These are phyloP conservation scores for Hepsetus odoe DNA, from an alignment of 2,113 vertebrate species.

Conservation along the genomic window DNA sequence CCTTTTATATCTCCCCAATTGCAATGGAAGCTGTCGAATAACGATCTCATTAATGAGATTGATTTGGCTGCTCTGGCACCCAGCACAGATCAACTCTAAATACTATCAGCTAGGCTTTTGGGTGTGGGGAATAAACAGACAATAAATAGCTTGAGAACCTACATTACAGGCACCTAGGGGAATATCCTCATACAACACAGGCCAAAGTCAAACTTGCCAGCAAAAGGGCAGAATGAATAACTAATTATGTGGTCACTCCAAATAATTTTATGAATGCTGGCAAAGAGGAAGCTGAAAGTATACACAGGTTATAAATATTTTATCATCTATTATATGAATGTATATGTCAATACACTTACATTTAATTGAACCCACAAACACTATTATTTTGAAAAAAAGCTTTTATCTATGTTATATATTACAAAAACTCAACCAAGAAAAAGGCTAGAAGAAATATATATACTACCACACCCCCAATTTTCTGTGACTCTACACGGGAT, in stretches of 20 bases:
- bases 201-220: constrained; percentile 9
- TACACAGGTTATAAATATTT: no score
- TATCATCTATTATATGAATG: no score
- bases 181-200: background rate
- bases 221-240: background rate
- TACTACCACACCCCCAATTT: background rate
- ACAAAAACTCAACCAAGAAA: no score
- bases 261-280: no score
- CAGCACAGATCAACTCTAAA: background rate
- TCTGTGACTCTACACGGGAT: constrained; percentile 25
- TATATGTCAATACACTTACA: no score
- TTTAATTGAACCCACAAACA: no score
- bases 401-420: no score
- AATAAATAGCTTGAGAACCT: constrained; percentile 26
- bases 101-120: background rate
- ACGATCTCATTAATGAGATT: constrained; percentile 21
- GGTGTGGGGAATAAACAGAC: background rate
- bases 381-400: no score
- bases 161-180: constrained; percentile 7
- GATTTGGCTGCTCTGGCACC: background rate
- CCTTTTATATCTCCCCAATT: background rate
- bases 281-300: no score
- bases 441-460: no score
- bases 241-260: background rate
- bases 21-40: constrained; percentile 4